Base-by-base conservation (phyloP, 2,888 invertebrate genomes). In the Drosophila anomalata region DNA sequence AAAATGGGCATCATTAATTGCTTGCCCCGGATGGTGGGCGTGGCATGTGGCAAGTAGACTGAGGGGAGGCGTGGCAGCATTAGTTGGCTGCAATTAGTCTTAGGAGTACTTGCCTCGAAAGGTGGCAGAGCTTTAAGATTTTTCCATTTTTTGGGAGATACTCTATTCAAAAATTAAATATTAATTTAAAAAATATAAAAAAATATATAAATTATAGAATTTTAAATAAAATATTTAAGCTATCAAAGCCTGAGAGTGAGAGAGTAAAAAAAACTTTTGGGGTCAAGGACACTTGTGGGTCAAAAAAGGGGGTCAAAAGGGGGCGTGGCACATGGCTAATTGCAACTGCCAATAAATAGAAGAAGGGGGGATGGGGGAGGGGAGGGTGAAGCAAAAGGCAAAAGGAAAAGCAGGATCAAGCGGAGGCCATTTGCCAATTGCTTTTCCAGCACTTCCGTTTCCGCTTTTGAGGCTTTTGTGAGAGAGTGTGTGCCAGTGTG, bases 1-100 rank as follows among this genome's bases (percentile, higher is more conserved):
- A 36, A 86, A 83, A 79, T 79, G 79, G 77, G 63, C 75, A 69
- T 79, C 77, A 80, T 80, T 80, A 80, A 80, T 80, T 80, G 83
- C 58, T 70, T 70, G 59, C 77, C 17, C 17, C 17, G 17, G 36
- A 6, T 7, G 6, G 62, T 33, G 62, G 62, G 51, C 44, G 62
- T 63, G 42, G 11, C 33, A 11, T 6, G 14, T 24, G 7, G 47
- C 61, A 14, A 29, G 36, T 8, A 50, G 22, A 26, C 26, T 1
- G 4, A 4, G 3, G 3, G 2, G 39, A 54, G 41, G 58, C 29
- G 58, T 55, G 66, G 44, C 65, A 17, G 36, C 44, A 36, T 29
- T 52, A 65, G 66, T 46, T 46, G 44, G 36, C 54, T 46, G 66
- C 63, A 63, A 63, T 63, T 53, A 65, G 53, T 66, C 50, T 14